phyloP scores from a whole-genome alignment of 2,797 vertebrate species.

The Enteromius viviparus region DNA sequence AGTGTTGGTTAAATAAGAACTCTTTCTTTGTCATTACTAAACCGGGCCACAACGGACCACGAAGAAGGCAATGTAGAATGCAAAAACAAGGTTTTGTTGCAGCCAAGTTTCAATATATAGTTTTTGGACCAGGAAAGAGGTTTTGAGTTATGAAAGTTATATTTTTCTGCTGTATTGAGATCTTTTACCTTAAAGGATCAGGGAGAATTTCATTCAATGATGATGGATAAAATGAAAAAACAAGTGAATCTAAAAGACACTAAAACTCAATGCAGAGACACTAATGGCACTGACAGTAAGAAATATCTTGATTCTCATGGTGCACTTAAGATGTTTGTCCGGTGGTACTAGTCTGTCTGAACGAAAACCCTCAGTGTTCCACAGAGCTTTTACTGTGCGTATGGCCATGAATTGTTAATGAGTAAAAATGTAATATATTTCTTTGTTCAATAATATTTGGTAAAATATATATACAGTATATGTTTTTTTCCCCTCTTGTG shows the following conservation, averaged over 20 bases:
- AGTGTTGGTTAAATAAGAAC: background rate
- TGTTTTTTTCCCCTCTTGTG: background rate
- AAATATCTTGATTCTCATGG: conserved; percentile 10
- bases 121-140: background rate
- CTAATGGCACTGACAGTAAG: conserved; percentile 31
- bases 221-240: conserved; percentile 14
- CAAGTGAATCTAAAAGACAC: conserved; percentile 22
- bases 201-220: background rate
- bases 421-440: conserved; percentile 43
- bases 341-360: background rate
- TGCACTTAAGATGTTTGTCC: conserved; percentile 32
- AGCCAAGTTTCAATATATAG: background rate
- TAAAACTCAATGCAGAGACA: conserved; percentile 36
- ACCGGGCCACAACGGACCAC: background rate
- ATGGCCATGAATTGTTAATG: conserved; percentile 53
- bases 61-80: background rate
- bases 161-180: background rate
- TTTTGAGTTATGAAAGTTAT: background rate
- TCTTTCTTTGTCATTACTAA: background rate
- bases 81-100: background rate
- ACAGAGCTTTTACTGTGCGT: background rate
- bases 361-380: background rate
- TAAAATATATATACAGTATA: background rate
- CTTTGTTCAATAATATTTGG: conserved; percentile 12
- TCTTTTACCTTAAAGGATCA: background rate